Percentiles rank a stretch among this genome's conserved stretches.
Evolutionary conservation across 1,140 invertebrate species (phyloP).

Genomic region (Tribolium madens): DNA sequence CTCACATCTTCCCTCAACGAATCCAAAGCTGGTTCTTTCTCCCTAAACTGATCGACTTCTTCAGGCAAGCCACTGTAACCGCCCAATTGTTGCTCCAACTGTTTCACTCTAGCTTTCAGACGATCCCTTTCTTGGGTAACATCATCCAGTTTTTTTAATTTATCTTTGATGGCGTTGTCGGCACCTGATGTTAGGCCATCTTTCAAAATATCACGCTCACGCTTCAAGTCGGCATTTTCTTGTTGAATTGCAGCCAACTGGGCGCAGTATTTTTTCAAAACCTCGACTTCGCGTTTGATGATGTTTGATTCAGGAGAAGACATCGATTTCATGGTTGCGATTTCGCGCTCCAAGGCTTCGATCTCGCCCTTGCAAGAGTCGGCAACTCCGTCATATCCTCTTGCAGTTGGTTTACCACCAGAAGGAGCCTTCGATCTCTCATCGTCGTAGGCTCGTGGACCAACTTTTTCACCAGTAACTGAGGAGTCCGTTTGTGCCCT

Average conservation of each 20-base stretch:
- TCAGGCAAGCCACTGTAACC: constrained; percentile 54
- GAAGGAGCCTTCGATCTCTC: too few relatives aligned
- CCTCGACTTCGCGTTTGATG: constrained; percentile 57
- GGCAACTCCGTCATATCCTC: neutral
- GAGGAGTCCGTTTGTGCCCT: too few relatives aligned
- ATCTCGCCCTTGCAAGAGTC: constrained; percentile 53
- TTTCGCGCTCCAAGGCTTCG: constrained; percentile 53
- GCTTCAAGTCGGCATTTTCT: constrained; percentile 55
- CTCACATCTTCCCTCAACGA: neutral
- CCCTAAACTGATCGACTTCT: constrained; percentile 54
- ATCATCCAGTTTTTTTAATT: constrained; percentile 47
- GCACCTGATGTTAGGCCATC: constrained; percentile 1
- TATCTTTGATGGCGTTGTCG: constrained; percentile 22
- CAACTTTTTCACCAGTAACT: too few relatives aligned
- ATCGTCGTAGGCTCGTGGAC: too few relatives aligned
- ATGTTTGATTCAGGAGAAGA: constrained; percentile 54
- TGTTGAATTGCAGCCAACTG: constrained; percentile 57
- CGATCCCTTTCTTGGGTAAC: constrained; percentile 54
- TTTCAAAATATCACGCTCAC: constrained; percentile 17
- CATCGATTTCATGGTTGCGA: constrained; percentile 50
- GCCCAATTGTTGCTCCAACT: constrained; percentile 53
- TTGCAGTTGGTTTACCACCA: neutral
- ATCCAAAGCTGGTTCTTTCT: constrained; percentile 21
- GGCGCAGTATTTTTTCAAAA: constrained; percentile 57
- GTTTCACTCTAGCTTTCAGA: constrained; percentile 48